Evolutionary conservation across 1,140 invertebrate genomes (phyloP).

Genomic region (Bathynomus jamesi): DNA sequence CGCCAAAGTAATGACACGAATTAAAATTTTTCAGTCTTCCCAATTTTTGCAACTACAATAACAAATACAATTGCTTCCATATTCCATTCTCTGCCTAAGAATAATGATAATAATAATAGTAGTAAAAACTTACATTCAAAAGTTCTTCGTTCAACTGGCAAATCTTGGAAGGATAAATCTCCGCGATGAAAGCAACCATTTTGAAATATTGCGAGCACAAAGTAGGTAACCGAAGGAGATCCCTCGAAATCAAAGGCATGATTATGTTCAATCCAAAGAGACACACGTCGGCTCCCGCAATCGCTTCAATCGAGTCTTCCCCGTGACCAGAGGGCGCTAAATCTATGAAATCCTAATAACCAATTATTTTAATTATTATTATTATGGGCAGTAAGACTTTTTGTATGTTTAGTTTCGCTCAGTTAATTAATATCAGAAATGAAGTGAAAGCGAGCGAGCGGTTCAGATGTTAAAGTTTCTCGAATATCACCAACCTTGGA

Average conservation of each 20-base stretch:
- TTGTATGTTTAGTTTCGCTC: no score
- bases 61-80: no score
- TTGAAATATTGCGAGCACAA: slow-evolving; percentile 56
- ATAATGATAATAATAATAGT: slow-evolving; percentile 2
- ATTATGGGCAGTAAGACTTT: no score
- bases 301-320: slow-evolving; percentile 40
- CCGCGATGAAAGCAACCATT: slow-evolving; percentile 58
- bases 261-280: slow-evolving; percentile 62
- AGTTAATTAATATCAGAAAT: no score
- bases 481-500: no score
- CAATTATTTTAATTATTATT: neutral
- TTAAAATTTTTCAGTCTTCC: no score
- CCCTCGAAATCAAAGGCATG: slow-evolving; percentile 65
- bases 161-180: slow-evolving; percentile 58
- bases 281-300: slow-evolving; percentile 56
- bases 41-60: no score
- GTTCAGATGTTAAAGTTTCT: no score
- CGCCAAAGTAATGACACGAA: no score
- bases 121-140: slow-evolving; percentile 43
- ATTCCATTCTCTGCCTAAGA: no score
- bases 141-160: slow-evolving; percentile 51
- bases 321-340: slow-evolving; percentile 42
- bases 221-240: slow-evolving; percentile 59
- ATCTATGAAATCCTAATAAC: slow-evolving; percentile 54
- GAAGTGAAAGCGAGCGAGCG: no score